phyloP scores from a whole-genome alignment of 1,140 invertebrate genomes.

The Bombus superbus region DNA sequence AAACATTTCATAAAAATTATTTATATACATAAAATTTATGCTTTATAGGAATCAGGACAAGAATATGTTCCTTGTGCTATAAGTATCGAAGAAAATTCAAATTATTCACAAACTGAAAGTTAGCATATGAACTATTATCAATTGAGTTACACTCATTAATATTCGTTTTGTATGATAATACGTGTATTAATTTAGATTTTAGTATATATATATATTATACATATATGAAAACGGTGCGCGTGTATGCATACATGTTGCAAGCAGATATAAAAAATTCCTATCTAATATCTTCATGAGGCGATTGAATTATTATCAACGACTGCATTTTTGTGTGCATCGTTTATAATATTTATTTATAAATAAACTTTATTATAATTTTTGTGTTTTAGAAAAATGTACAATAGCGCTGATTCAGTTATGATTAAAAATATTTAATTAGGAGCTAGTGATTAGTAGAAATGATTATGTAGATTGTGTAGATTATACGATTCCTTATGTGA shows the following conservation, averaged over 20 bases:
- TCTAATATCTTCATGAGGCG: neutral
- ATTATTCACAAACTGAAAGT: conserved; percentile 67
- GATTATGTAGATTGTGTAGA: neutral
- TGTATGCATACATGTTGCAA: neutral
- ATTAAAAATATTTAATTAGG: neutral
- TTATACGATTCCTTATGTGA: neutral
- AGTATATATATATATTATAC: neutral
- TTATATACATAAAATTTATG: conserved; percentile 18
- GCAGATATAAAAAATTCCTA: neutral
- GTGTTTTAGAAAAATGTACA: neutral
- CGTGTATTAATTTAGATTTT: conserved; percentile 4
- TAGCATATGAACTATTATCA: conserved; percentile 43
- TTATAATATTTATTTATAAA: neutral
- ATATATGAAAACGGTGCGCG: neutral
- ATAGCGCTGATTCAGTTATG: neutral
- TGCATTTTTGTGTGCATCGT: neutral
- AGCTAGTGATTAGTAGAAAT: neutral
- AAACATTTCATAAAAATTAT: conserved; percentile 27
- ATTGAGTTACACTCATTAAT: conserved; percentile 27
- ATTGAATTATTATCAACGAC: neutral
- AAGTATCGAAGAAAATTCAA: conserved; percentile 66
- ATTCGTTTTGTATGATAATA: conserved; percentile 30
- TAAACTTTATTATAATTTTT: conserved; percentile 24
- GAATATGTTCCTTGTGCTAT: conserved; percentile 72
- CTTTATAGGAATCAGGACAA: conserved; percentile 69